Evolutionary conservation across 2,113 vertebrate species (phyloP).

Genomic region (Phaethornis superciliosus): DNA sequence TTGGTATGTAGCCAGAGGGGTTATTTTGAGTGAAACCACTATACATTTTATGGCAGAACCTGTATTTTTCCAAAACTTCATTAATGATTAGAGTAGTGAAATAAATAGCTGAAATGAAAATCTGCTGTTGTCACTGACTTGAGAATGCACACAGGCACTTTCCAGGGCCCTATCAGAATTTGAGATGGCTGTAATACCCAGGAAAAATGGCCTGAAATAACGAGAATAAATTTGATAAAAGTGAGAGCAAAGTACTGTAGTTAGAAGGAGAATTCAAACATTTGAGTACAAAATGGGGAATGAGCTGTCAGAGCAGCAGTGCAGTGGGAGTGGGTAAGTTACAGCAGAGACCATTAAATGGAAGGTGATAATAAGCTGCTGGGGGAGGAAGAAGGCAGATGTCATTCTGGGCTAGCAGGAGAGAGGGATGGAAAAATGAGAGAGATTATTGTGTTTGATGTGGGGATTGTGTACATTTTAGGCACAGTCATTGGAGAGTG

Average conservation of each 20-base stretch:
- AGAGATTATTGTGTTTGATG: background rate
- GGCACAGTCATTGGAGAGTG: background rate
- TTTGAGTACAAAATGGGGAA: background rate
- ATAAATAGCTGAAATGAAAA: background rate
- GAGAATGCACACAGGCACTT: background rate
- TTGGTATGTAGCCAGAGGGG: background rate
- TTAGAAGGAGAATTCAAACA: constrained; percentile 16
- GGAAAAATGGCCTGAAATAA: constrained; percentile 29
- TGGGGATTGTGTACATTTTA: background rate
- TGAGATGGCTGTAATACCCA: background rate
- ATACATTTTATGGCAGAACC: background rate
- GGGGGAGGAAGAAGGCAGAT: constrained; percentile 6
- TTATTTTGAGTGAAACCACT: background rate
- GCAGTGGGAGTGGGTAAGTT: constrained; percentile 10
- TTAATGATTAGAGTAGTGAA: background rate
- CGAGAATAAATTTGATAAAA: background rate
- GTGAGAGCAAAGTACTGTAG: background rate
- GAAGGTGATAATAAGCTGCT: constrained; percentile 19
- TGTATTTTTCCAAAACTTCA: background rate
- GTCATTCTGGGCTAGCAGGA: background rate
- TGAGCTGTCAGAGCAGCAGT: constrained; percentile 28
- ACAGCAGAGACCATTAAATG: constrained; percentile 8
- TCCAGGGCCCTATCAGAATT: background rate
- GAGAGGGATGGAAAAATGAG: background rate
- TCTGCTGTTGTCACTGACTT: background rate